Conservation (phyloP, 2,888 invertebrate genomes). For the Gonocerus acuteangulatus region DNA sequence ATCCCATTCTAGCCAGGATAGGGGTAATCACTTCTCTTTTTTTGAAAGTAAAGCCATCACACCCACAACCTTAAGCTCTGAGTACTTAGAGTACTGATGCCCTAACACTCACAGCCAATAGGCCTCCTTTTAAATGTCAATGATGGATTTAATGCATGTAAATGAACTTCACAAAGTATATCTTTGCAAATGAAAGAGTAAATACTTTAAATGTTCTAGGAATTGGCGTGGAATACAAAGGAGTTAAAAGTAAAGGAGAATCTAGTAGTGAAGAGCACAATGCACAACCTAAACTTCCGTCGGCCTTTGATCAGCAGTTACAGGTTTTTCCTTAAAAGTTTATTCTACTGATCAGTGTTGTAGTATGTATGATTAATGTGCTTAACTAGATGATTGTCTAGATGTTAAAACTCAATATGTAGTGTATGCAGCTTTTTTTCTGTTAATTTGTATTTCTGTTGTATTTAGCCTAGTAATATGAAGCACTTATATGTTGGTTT, state of each 20-base stretch:
- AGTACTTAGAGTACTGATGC: no score
- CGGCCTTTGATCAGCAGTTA: conserved; percentile 9
- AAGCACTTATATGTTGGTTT: conserved; percentile 8
- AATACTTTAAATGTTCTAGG: no score
- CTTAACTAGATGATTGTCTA: background rate
- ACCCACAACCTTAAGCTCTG: no score
- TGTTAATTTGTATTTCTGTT: background rate
- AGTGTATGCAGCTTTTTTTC: background rate
- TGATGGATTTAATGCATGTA: no score
- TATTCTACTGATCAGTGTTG: background rate
- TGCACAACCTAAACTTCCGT: background rate
- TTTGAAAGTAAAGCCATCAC: no score
- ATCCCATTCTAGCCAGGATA: no score
- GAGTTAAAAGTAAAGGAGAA: conserved; percentile 1
- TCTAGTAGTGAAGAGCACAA: background rate
- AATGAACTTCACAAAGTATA: no score
- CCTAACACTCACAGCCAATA: no score
- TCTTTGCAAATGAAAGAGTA: no score
- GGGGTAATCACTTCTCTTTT: no score
- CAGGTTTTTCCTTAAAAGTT: conserved; percentile 4
- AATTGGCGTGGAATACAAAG: conserved; percentile 31
- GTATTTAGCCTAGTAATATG: background rate
- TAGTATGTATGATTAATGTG: background rate
- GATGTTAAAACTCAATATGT: background rate
- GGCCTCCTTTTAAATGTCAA: no score